Percentiles rank a stretch among this genome's conserved stretches.
Conservation (phyloP, 1,140 invertebrate genomes). For the Vollenhovia emeryi region DNA sequence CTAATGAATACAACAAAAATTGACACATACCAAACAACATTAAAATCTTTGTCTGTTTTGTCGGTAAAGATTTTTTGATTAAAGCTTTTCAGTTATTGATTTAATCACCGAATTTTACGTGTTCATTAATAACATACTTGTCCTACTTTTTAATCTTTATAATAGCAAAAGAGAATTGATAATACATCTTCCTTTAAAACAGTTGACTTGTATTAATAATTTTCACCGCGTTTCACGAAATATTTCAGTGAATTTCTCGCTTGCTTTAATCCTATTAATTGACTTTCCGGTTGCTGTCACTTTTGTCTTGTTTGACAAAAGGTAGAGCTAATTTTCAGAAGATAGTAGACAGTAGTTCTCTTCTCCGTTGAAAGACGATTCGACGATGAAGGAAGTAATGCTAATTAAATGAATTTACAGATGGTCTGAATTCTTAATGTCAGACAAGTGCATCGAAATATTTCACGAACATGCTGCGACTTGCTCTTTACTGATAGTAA, state of each 20-base stretch:
- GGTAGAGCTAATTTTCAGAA: constrained; percentile 7
- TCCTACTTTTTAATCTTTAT: not conserved
- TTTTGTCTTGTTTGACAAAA: constrained; percentile 35
- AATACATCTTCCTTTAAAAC: constrained; percentile 15
- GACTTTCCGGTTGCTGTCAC: constrained; percentile 29
- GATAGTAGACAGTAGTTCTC: not conserved
- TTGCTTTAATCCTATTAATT: constrained; percentile 39
- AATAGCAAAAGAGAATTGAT: not conserved
- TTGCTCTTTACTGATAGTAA: not conserved
- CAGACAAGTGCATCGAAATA: not conserved
- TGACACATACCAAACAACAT: not conserved
- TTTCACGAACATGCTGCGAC: not conserved
- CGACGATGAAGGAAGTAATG: constrained; percentile 24
- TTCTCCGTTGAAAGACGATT: constrained; percentile 4
- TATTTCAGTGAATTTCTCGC: constrained; percentile 12
- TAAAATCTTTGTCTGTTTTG: not conserved
- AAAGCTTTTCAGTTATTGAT: not conserved
- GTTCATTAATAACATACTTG: not conserved
- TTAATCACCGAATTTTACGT: not conserved
- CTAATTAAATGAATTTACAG: constrained; percentile 42
- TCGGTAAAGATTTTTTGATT: not conserved
- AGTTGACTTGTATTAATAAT: constrained; percentile 1
- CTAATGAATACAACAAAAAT: not conserved
- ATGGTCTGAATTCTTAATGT: constrained; percentile 23
- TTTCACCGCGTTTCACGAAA: constrained; percentile 3